phyloP scores from a whole-genome alignment of 2,888 invertebrate genomes.

The Agrochola circellaris region DNA sequence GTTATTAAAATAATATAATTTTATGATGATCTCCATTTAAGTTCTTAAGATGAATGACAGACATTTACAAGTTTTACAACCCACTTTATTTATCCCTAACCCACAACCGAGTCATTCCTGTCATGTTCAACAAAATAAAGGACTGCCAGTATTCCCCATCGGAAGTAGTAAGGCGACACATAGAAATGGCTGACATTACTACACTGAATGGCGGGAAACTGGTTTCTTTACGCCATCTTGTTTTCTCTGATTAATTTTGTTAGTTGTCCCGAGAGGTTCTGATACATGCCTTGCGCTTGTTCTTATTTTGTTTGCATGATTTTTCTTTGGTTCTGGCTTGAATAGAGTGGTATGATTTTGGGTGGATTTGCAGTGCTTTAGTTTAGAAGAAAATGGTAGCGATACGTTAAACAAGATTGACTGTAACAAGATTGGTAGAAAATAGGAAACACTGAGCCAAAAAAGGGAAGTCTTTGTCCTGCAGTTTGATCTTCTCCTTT shows the following conservation, averaged over 20 bases:
- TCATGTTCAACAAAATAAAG: slow-evolving; percentile 49
- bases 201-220: slow-evolving; percentile 54
- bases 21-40: neutral
- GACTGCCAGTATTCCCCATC: slow-evolving; percentile 46
- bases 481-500: neutral
- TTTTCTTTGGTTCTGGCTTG: neutral
- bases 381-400: neutral
- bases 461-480: neutral
- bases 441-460: neutral
- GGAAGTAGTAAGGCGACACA: slow-evolving; percentile 58
- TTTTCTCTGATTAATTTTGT: slow-evolving; percentile 61
- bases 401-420: neutral
- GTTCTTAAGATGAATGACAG: neutral
- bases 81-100: neutral
- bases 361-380: neutral
- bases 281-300: slow-evolving; percentile 34
- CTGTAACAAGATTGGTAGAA: neutral
- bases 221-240: slow-evolving; percentile 59
- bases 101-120: neutral
- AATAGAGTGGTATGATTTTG: neutral
- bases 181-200: slow-evolving; percentile 60
- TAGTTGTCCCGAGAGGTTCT: slow-evolving; percentile 48
- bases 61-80: neutral
- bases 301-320: slow-evolving; percentile 30
- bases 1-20: too few species aligned